Base-by-base conservation (phyloP, 2,113 vertebrate species). In the Chaetura pelagica region DNA sequence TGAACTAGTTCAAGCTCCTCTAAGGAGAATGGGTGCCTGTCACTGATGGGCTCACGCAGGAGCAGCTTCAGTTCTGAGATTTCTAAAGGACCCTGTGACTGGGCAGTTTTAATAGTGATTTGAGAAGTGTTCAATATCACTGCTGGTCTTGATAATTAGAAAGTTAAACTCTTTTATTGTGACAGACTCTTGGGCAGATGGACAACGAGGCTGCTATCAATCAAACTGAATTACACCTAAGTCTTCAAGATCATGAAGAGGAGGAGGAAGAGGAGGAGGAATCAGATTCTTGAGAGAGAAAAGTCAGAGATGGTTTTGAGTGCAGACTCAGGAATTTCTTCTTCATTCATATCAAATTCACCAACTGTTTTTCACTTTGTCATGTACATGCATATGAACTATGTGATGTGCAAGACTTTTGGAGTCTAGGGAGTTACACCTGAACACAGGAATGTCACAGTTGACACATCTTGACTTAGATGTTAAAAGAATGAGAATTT, bases 161-260 rank as follows among this genome's bases (percentile, higher is more conserved):
- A 15, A 66, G 57, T 32, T 38, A 23, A 74, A 34, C 44, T 57
- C n/a, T 96, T 83, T 84, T 84, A 22, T 69, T 48, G 5, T 89
- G 84, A 38, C 95, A 98, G 98, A 49, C 73, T 23, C 87, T 96
- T 6, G 91, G 95, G 81, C 97, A 98, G 74, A 98, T 98, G 89
- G 98, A 98, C 96, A 97, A 98, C 7, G 98, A 98, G 97, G 95
- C 94, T 32, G 97, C 97, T 9, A 98, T 98, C 97, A 98, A 98
- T 84, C 98, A 98, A 86, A 98, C 98, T 1, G 76, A 98, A 46
- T 79, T 98, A 87, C 98, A 98, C 85, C 76, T 98, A 23, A 90
- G 96, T 61, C 97, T 97, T 46, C 95, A 94, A 30, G 72, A n/a
- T 30, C 90, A 58, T 6, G 91, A 97, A 66, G 97, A 98, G 10